Base-by-base conservation (phyloP, 64 coral and sea anemone genomes). In the Porites lutea region DNA sequence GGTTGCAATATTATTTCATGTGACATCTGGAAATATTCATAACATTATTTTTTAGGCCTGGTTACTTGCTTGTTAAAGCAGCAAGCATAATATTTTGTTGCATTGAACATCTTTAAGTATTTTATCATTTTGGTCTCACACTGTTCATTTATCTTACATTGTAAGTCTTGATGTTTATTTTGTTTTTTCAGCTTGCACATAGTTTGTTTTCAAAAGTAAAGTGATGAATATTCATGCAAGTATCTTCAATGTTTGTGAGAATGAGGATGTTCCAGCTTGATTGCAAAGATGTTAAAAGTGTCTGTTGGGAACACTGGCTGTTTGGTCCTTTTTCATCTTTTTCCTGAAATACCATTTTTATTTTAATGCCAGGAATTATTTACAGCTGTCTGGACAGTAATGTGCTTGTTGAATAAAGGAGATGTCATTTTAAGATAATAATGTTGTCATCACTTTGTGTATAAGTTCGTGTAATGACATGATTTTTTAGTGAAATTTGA, bases 171-270 rank as follows among this genome's bases (percentile, higher is more conserved):
- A 48, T 85, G 14, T 3, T 68, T 89, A 18, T 54, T 72, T 51
- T n/a, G 22, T 21, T 59, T 65, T 79, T 75, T 47, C 84, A 96
- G 95, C 78, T 93, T 85, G 69, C 91, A 73, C 92, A 96, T 75
- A 49, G n/a, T 18, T 77, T 96, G 67, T 96, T 96, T 71, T 66
- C 57, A 61, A 96, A 96, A 74, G 45, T 96, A 77, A 96, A 96
- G 79, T 96, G 82, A 95, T 48, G 23, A n/a, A 21, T 21, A 69
- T 84, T 84, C 65, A 65, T 20, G 7, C 8, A 37, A 65, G 75
- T 78, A 20, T 83, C 44, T 63, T 7, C 44, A 66, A 43, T 48
- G 11, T 83, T 59, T 19, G 59, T n/a, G 13, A 13, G 57, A 12
- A 46, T 61, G 12, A 16, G 23, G 23, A 59, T 88, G 59, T 55